Conservation (phyloP, 2,888 invertebrate genomes). For the Augiades crinisus region DNA sequence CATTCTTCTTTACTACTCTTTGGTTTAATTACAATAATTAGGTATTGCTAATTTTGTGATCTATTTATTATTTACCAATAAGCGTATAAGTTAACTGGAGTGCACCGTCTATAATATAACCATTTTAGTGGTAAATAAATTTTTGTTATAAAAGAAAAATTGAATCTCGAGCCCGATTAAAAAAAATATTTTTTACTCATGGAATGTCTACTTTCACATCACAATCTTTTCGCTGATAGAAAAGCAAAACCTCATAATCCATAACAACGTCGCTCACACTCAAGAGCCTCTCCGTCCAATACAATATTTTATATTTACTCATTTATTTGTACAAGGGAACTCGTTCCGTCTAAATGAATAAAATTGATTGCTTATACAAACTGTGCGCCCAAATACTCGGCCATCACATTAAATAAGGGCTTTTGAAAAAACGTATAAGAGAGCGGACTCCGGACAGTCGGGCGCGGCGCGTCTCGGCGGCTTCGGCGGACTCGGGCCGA, state of each 20-base stretch:
- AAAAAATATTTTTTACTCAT: background rate
- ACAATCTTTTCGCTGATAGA: slow-evolving; percentile 31
- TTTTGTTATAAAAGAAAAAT: too few relatives aligned
- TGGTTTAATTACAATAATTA: too few relatives aligned
- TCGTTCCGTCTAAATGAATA: slow-evolving; percentile 78
- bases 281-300: slow-evolving; percentile 45
- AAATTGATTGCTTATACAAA: slow-evolving; percentile 82
- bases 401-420: slow-evolving; percentile 79
- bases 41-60: too few relatives aligned
- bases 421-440: slow-evolving; percentile 66
- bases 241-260: slow-evolving; percentile 47
- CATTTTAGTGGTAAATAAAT: too few relatives aligned
- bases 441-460: slow-evolving; percentile 50
- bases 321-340: slow-evolving; percentile 73
- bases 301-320: slow-evolving; percentile 61
- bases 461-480: slow-evolving; percentile 43
- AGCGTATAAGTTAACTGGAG: too few relatives aligned
- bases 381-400: slow-evolving; percentile 79
- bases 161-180: too few relatives aligned
- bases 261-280: slow-evolving; percentile 45
- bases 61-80: too few relatives aligned
- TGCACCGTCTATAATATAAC: too few relatives aligned
- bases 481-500: slow-evolving; percentile 47
- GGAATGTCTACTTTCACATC: slow-evolving; percentile 18
- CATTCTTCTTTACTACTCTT: too few relatives aligned